A percentile compares a stretch with the other conserved stretches of the same genome.
phyloP scores from a whole-genome alignment of 2,113 vertebrate species.

The Sturnus vulgaris region DNA sequence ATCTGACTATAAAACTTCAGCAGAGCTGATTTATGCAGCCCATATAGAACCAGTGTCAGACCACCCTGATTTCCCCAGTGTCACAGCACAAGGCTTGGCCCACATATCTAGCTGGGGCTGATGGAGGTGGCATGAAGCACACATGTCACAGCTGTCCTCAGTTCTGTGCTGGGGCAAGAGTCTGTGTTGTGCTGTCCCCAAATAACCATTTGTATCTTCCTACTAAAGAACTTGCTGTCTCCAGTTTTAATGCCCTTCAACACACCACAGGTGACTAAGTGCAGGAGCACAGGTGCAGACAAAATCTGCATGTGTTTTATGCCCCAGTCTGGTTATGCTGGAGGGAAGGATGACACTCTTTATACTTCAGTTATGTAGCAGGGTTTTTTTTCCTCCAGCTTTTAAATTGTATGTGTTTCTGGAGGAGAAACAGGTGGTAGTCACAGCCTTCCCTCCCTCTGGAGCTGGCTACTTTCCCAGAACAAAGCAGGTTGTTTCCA shows the following conservation, averaged over 20 bases:
- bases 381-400: neutral
- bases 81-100: neutral
- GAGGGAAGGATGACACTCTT: neutral
- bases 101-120: neutral
- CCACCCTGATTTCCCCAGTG: neutral
- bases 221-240: neutral
- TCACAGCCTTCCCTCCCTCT: neutral
- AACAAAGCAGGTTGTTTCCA: conserved; percentile 30
- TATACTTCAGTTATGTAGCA: neutral
- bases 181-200: neutral
- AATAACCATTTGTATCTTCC: neutral
- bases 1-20: neutral
- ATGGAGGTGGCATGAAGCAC: neutral
- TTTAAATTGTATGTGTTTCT: neutral
- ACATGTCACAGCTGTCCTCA: neutral
- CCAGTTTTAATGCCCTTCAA: neutral
- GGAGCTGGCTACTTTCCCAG: conserved; percentile 29
- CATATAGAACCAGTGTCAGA: neutral
- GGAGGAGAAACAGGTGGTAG: conserved; percentile 40
- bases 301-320: neutral
- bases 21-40: neutral
- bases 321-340: neutral
- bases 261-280: neutral
- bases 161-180: neutral
- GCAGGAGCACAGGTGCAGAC: neutral